These are phyloP conservation scores for Cyanistes caeruleus DNA, from an alignment of 2,113 vertebrate genomes.

Conservation along the genomic window DNA sequence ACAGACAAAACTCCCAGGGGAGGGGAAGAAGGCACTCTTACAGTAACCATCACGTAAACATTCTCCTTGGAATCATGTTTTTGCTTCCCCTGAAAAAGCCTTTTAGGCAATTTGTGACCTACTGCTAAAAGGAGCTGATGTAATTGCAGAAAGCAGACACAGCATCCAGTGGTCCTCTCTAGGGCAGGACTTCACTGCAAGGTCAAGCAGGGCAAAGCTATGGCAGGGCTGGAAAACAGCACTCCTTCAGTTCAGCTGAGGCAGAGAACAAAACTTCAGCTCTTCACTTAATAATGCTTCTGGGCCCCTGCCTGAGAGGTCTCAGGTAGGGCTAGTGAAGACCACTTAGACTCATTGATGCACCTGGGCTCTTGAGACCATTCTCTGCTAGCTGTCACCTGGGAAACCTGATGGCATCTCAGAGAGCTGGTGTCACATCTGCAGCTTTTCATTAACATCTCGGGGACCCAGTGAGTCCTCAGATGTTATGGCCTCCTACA, in stretches of 20 bases:
- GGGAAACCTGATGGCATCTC: neutral
- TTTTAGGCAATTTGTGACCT: neutral
- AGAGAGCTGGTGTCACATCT: neutral
- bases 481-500: neutral
- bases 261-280: neutral
- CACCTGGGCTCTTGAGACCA: neutral
- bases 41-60: accelerated
- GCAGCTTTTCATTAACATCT: neutral
- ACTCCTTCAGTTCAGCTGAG: neutral
- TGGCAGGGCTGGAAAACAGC: neutral
- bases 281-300: neutral
- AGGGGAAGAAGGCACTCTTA: neutral
- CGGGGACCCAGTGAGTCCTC: accelerated
- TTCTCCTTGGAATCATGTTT: neutral
- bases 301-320: neutral
- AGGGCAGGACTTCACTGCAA: neutral
- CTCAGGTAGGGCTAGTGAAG: neutral
- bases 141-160: neutral
- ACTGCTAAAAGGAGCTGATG: neutral
- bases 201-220: neutral
- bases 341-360: neutral
- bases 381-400: neutral
- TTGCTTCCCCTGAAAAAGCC: neutral
- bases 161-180: neutral
- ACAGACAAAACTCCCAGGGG: neutral